Evolutionary conservation across 2,888 invertebrate species (phyloP).

Genomic region (Luperina nickerlii): DNA sequence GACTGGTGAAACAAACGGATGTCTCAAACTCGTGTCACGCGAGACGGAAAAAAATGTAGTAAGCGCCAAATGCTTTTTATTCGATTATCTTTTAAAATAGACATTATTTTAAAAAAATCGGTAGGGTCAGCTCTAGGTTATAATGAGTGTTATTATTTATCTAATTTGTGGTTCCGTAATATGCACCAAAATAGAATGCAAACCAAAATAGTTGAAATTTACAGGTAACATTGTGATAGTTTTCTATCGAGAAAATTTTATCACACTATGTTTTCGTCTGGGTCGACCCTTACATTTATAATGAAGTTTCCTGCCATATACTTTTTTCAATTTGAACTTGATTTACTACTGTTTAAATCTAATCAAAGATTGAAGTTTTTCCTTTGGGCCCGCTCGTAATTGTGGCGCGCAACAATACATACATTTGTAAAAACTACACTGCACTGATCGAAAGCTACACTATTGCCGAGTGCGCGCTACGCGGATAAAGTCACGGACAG

Average conservation of each 20-base stretch:
- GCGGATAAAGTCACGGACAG: no score
- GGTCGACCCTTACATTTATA: background rate
- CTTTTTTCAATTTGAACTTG: background rate
- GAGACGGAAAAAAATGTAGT: no score
- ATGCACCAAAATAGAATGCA: background rate
- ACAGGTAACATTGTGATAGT: background rate
- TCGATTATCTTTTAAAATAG: no score
- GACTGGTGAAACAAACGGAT: no score
- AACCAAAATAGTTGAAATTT: background rate
- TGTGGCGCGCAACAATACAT: no score
- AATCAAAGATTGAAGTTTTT: background rate
- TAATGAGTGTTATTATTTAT: background rate
- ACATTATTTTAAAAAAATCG: background rate
- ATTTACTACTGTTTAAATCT: background rate
- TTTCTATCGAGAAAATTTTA: background rate
- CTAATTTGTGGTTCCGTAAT: background rate
- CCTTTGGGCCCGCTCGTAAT: background rate
- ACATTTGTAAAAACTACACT: no score
- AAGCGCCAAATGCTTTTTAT: no score
- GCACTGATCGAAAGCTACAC: no score
- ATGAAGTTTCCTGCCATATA: background rate
- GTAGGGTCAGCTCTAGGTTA: background rate
- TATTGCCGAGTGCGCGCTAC: no score
- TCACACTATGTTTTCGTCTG: background rate
- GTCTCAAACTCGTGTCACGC: no score